Evolutionary conservation across 1,140 invertebrate genomes (phyloP).

Genomic region (Drosophila teissieri): DNA sequence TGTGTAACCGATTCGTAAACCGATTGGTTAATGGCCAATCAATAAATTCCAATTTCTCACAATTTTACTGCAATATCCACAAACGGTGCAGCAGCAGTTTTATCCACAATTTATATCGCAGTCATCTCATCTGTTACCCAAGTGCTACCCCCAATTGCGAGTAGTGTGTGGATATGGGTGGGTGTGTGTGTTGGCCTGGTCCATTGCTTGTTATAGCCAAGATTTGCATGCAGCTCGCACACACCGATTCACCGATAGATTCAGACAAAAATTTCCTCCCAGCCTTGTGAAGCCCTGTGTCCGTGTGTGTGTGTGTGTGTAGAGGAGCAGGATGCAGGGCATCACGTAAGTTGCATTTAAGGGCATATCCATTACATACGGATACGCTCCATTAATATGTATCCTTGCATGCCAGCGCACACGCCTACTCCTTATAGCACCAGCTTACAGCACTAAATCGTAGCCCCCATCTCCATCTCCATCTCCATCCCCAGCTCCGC

Average conservation of each 20-base stretch:
- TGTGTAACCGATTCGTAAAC: slow-evolving; percentile 22
- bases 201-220: slow-evolving; percentile 70
- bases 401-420: slow-evolving; percentile 67
- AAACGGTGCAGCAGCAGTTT: slow-evolving; percentile 71
- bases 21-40: slow-evolving; percentile 83
- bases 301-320: slow-evolving; percentile 9
- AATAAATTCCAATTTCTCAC: slow-evolving; percentile 83
- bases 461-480: slow-evolving; percentile 3
- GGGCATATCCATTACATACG: slow-evolving; percentile 80
- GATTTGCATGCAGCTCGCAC: slow-evolving; percentile 77
- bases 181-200: slow-evolving; percentile 40
- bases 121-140: slow-evolving; percentile 79
- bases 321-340: slow-evolving; percentile 36
- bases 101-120: slow-evolving; percentile 80
- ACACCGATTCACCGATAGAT: slow-evolving; percentile 60
- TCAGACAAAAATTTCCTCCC: slow-evolving; percentile 58
- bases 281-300: background rate
- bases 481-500: background rate
- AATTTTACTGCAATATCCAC: slow-evolving; percentile 82
- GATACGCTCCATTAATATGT: slow-evolving; percentile 82
- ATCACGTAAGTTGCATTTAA: slow-evolving; percentile 79
- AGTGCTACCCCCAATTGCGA: slow-evolving; percentile 23
- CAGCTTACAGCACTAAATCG: slow-evolving; percentile 56
- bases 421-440: slow-evolving; percentile 58
- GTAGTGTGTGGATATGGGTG: too few species aligned